phyloP scores from a whole-genome alignment of 2,888 invertebrate species.

The Diloba caeruleocephala region DNA sequence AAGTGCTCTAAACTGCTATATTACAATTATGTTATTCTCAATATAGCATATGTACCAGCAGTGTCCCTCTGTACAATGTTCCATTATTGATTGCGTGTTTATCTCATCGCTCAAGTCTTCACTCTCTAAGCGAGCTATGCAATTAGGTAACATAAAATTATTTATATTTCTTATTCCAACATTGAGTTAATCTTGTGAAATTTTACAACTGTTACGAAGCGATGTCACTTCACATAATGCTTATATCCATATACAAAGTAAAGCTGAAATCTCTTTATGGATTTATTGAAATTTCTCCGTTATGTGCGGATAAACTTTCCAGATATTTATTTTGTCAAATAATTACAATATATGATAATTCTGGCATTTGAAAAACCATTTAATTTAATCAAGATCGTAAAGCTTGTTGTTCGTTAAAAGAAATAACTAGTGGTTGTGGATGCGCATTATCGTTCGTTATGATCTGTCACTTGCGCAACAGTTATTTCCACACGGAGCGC shows the following conservation, averaged over 20 bases:
- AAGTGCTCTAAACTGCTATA: constrained; percentile 12
- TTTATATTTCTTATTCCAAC: constrained; percentile 65
- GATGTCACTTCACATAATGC: constrained; percentile 33
- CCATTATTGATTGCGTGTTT: constrained; percentile 66
- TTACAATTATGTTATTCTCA: constrained; percentile 18
- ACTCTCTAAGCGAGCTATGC: constrained; percentile 65
- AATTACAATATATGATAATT: constrained; percentile 12
- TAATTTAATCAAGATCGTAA: constrained; percentile 11
- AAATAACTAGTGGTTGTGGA: constrained; percentile 13
- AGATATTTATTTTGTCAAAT: constrained; percentile 8
- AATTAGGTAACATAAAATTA: constrained; percentile 74
- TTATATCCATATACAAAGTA: constrained; percentile 38
- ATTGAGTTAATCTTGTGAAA: constrained; percentile 66
- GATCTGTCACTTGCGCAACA: constrained; percentile 57
- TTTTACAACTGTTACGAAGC: constrained; percentile 50
- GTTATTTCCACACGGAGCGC: constrained; percentile 60
- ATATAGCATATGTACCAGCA: constrained; percentile 32
- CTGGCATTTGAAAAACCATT: constrained; percentile 9
- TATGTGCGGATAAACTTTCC: constrained; percentile 22
- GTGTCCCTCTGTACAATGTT: constrained; percentile 39
- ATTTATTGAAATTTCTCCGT: constrained; percentile 35
- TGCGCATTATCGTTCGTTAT: constrained; percentile 34
- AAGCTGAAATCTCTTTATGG: constrained; percentile 21
- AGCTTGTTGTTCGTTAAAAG: constrained; percentile 2
- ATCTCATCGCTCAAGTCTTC: constrained; percentile 34